Conservation (phyloP, 1,140 invertebrate genomes). For the Aleiodes sp. region DNA sequence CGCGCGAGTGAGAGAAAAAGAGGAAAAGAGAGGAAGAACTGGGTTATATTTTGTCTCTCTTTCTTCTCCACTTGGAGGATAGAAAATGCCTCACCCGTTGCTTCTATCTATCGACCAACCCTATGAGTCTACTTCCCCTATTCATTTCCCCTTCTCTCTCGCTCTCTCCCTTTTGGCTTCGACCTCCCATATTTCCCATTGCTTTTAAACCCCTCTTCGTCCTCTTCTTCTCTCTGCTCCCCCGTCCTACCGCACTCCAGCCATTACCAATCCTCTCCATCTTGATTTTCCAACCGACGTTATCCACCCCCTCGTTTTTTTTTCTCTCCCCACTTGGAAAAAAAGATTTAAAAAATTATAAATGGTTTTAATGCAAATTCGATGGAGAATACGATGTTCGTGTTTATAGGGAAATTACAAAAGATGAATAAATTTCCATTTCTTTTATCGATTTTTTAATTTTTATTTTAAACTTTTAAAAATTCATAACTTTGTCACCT, state of each 20-base stretch:
- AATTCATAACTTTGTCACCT: no score
- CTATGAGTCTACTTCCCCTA: slow-evolving; percentile 40
- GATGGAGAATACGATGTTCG: background rate
- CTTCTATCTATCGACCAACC: slow-evolving; percentile 55
- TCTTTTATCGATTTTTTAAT: background rate
- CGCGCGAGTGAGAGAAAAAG: background rate
- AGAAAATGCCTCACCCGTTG: slow-evolving; percentile 27
- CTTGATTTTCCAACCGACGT: slow-evolving; percentile 42
- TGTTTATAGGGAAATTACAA: background rate
- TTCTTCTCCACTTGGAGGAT: slow-evolving; percentile 35
- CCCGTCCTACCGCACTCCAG: slow-evolving; percentile 33
- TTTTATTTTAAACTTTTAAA: background rate
- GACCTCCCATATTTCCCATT: slow-evolving; percentile 19
- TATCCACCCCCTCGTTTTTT: background rate
- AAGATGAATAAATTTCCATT: background rate
- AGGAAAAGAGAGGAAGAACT: slow-evolving; percentile 11
- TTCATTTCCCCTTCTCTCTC: slow-evolving; percentile 28
- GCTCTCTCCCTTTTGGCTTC: slow-evolving; percentile 9
- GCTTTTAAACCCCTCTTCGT: slow-evolving; percentile 2
- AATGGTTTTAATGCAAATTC: background rate
- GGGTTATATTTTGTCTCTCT: slow-evolving; percentile 2
- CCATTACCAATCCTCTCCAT: slow-evolving; percentile 51
- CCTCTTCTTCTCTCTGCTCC: slow-evolving; percentile 22
- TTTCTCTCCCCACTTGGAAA: background rate
- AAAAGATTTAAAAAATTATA: background rate